These are phyloP conservation scores for Atta cephalotes DNA, from an alignment of 1,140 invertebrate species.

Conservation along the genomic window DNA sequence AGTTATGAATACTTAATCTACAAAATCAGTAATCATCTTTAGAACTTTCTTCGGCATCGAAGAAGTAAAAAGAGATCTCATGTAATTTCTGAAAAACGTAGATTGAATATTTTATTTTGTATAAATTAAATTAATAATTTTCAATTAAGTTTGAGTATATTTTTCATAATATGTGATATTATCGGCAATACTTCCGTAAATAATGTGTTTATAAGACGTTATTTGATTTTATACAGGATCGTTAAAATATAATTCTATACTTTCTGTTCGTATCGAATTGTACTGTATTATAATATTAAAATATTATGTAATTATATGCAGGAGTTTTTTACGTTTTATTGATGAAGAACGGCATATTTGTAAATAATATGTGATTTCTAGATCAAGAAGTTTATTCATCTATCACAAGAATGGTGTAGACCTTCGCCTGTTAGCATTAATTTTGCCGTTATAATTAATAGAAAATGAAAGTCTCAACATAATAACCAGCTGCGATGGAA, in stretches of 20 bases:
- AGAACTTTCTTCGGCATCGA: not conserved
- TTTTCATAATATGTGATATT: not conserved
- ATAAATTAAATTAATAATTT: not conserved
- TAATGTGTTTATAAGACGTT: not conserved
- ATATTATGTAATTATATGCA: not conserved
- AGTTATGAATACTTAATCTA: not conserved
- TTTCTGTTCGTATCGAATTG: conserved; percentile 12
- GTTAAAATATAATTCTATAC: not conserved
- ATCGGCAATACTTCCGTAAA: not conserved
- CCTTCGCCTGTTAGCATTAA: conserved; percentile 43
- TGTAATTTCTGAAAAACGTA: not conserved
- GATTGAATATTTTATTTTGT: not conserved
- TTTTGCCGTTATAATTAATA: conserved; percentile 21
- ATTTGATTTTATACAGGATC: conserved; percentile 10
- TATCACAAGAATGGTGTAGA: conserved; percentile 14
- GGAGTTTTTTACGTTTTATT: not conserved
- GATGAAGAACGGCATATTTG: conserved; percentile 27
- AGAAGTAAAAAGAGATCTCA: not conserved
- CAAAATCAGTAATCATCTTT: not conserved
- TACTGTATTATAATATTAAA: conserved; percentile 9
- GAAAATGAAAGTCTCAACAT: not conserved
- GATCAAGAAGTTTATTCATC: conserved; percentile 17
- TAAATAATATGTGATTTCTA: conserved; percentile 37
- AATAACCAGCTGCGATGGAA: not conserved
- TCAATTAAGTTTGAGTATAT: not conserved